Base-by-base conservation (phyloP, 2,888 invertebrate genomes). In the Hirtodrosophila cameraria region DNA sequence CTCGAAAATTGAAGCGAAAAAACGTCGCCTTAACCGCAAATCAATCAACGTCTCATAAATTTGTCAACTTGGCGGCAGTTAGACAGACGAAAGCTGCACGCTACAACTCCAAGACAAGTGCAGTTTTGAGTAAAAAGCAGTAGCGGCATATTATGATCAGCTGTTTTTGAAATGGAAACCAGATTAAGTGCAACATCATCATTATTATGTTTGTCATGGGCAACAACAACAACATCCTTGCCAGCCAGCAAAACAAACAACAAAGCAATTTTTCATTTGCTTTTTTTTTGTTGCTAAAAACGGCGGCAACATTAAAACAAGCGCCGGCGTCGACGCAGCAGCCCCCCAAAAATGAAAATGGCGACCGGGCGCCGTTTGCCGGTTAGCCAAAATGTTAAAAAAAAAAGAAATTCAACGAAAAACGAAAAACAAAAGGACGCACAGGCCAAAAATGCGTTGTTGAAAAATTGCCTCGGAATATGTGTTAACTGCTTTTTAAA, bases 401-500 rank as follows among this genome's bases (percentile, higher is more conserved):
- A 53, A 33, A 54, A 20, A 45, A 45, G 16, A 11, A 31, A 59
- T n/a, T n/a, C 49, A 58, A 49, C 59, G 15, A 15, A 54, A 28
- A 36, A 60, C 18, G 38, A 46, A 36, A 53, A 62, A 48, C 30
- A 45, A 55, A 50, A 66, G 67, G 70, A 71, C 71, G 73, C 73
- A 65, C 76, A 57, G 77, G 58, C 81, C 75, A 77, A 86, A 82
- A 86, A 79, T 80, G 85, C 87, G 85, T 70, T 72, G 75, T 57
- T 89, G 89, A 89, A 89, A 89, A 89, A 89, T 89, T 83, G 88
- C 88, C 85, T 80, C 71, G 84, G 86, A 89, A 89, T 89, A 89
- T 89, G 89, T 89, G 89, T 89, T 89, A 89, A 89, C 89, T 89
- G 86, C 89, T 89, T 88, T 89, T 89, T 89, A 88, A 88, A 89